Evolutionary conservation across 2,888 invertebrate species (phyloP), one percentile per base, ranked within the genome.

Genomic region (Spilosoma lubricipeda): DNA sequence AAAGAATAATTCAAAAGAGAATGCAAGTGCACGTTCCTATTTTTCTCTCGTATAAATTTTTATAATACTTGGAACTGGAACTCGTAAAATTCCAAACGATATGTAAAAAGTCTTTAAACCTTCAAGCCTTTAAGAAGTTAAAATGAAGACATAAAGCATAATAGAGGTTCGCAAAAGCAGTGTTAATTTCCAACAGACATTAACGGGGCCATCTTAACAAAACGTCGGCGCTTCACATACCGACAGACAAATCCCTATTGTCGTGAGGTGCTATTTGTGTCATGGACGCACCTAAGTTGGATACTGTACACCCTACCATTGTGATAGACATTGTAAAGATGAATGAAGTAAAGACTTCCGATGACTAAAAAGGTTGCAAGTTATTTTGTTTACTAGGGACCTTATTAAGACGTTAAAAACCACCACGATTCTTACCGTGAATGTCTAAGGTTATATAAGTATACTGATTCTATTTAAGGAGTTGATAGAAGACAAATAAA

Each of bases 71-170:
- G 73, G 85, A 85, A 85, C 74, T 80, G 82, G 81, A 65, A 45
- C 83, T 88, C 88, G 77, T 87, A 87, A 88, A 85, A 76, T 73
- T 71, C 78, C 72, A 71, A 30, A 67, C 74, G 78, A 79, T 82
- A 79, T 83, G 85, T 85, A 87, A 88, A 90, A 81, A 76, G 83
- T 79, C 33, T 33, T 33, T 3, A 36, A 36, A 7, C 7, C 78
- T 81, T 80, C 73, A 83, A 83, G 77, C 79, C 86, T 89, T 85
- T 87, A 88, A 77, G 83, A 83, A 80, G 86, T 86, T 89, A 89
- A 92, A 91, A 93, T 91, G 90, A 92, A 92, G 90, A 90, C 91
- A 90, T 91, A 91, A 91, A 91, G 87, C 87, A 89, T 89, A 90
- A 88, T 89, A 83, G 85, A 80, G 86, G 87, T 87, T 88, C 86